phyloP scores from a whole-genome alignment of 2,888 invertebrate genomes.

The Panopea generosa region DNA sequence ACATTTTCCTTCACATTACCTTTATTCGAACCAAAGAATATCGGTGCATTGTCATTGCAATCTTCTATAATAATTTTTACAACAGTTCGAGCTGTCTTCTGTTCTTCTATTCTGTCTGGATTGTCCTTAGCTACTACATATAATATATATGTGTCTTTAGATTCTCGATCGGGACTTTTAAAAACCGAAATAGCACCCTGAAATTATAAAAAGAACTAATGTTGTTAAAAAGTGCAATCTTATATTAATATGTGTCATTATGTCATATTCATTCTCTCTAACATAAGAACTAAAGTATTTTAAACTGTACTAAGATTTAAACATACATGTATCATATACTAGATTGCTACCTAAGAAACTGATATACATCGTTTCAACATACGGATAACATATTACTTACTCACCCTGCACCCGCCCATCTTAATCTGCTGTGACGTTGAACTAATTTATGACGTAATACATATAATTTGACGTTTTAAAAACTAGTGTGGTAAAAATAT shows the following conservation, averaged over 20 bases:
- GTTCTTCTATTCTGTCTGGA: slow-evolving; percentile 14
- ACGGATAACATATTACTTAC: too few relatives aligned
- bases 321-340: not conserved
- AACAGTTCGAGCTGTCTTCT: slow-evolving; percentile 8
- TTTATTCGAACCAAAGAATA: slow-evolving; percentile 60
- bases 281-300: too few relatives aligned
- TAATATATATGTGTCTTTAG: slow-evolving; percentile 12
- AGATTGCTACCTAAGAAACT: not conserved
- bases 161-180: slow-evolving; percentile 38
- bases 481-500: too few relatives aligned
- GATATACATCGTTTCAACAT: too few relatives aligned
- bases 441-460: too few relatives aligned
- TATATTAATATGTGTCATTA: too few relatives aligned
- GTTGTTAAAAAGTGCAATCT: not conserved
- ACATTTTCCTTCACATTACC: slow-evolving; percentile 13
- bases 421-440: too few relatives aligned
- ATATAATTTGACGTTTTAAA: too few relatives aligned
- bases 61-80: slow-evolving; percentile 35
- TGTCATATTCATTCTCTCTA: too few relatives aligned
- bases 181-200: slow-evolving; percentile 42
- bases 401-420: too few relatives aligned
- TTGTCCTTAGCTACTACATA: slow-evolving; percentile 40
- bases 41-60: slow-evolving; percentile 52
- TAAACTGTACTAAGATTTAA: too few relatives aligned
- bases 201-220: slow-evolving; percentile 16